These are phyloP conservation scores for Xanthia icteritia DNA, from an alignment of 2,888 invertebrate genomes.

Conservation along the genomic window DNA sequence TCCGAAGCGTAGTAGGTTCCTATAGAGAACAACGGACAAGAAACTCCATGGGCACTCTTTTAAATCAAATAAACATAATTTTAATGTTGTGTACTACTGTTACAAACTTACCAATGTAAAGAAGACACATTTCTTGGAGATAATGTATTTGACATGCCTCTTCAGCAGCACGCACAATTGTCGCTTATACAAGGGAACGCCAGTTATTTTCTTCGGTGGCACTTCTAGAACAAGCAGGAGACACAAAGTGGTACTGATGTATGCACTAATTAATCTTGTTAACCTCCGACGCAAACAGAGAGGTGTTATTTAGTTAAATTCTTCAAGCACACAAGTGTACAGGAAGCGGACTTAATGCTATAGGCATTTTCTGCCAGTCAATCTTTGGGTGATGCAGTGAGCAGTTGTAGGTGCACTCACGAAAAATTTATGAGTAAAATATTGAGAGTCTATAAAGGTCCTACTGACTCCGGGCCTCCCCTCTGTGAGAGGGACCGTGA, in stretches of 20 bases:
- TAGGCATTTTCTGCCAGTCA: neutral
- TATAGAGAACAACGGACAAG: neutral
- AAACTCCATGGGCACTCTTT: neutral
- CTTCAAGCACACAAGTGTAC: neutral
- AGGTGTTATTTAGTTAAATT: neutral
- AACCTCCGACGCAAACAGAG: neutral
- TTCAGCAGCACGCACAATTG: conserved; percentile 75
- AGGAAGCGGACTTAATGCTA: neutral
- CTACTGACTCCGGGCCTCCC: neutral
- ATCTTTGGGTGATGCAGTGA: neutral
- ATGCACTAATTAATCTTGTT: neutral
- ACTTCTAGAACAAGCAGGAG: conserved; percentile 65
- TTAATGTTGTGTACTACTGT: neutral
- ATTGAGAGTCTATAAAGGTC: neutral
- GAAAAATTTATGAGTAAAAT: neutral
- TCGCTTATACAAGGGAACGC: conserved; percentile 68
- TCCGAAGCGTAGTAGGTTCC: neutral
- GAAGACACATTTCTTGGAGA: conserved; percentile 72
- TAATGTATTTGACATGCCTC: conserved; percentile 74
- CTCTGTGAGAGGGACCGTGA: neutral
- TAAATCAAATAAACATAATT: neutral
- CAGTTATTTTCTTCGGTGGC: conserved; percentile 64
- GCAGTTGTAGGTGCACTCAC: neutral
- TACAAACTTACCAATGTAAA: conserved; percentile 74
- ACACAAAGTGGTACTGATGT: neutral